These are phyloP conservation scores for Reticulitermes speratus DNA, from an alignment of 1,140 invertebrate genomes.

Conservation along the genomic window DNA sequence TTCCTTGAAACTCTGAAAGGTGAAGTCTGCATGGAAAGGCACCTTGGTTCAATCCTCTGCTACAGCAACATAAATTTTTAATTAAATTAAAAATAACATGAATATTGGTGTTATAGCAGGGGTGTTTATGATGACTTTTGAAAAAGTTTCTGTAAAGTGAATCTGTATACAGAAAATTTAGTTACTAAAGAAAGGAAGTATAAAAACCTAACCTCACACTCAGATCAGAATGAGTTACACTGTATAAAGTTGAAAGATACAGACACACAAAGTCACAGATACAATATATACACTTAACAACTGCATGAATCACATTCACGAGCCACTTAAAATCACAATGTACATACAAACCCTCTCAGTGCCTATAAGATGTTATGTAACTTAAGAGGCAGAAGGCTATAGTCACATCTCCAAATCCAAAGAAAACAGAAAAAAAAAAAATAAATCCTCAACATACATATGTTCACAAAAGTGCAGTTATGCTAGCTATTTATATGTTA, in stretches of 20 bases:
- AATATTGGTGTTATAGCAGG: not conserved
- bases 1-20: no score
- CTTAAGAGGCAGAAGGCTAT: not conserved
- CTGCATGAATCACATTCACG: not conserved
- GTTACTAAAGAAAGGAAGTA: not conserved
- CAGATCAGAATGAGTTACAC: not conserved
- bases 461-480: not conserved
- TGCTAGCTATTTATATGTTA: not conserved
- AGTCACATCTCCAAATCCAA: not conserved
- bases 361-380: not conserved
- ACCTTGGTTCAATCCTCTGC: no score
- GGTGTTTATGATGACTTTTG: not conserved
- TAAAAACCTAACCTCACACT: conserved; percentile 16
- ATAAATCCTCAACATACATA: not conserved
- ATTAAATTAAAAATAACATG: not conserved
- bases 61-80: no score
- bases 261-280: not conserved
- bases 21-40: no score
- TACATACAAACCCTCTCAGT: not conserved
- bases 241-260: not conserved
- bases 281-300: conserved; percentile 17
- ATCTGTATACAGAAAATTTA: not conserved
- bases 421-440: not conserved
- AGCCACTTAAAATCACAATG: conserved; percentile 7
- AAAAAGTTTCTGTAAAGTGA: not conserved